Evolutionary conservation across 2,888 invertebrate species (phyloP).

Genomic region (Elgonia sp.): DNA sequence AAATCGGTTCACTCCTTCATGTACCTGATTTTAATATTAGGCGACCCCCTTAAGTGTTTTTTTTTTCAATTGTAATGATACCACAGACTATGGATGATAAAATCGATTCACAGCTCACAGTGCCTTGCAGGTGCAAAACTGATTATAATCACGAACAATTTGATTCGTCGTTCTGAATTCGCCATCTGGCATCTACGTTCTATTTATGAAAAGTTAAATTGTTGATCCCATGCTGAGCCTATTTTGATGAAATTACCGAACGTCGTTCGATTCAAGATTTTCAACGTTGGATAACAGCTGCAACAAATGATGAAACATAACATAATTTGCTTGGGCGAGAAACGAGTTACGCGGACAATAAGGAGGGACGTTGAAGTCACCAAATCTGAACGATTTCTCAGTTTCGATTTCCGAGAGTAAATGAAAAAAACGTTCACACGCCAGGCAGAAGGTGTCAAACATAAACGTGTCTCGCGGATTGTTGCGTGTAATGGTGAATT

Average conservation of each 20-base stretch:
- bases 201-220: constrained; percentile 52
- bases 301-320: constrained; percentile 36
- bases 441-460: constrained; percentile 74
- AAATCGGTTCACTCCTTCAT: no score
- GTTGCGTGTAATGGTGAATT: constrained; percentile 81
- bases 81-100: neutral
- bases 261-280: constrained; percentile 16
- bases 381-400: no score
- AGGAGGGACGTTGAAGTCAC: neutral
- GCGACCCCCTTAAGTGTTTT: no score
- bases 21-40: no score
- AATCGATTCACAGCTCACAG: constrained; percentile 22
- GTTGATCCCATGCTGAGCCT: constrained; percentile 61
- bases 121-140: constrained; percentile 45
- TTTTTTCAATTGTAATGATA: neutral
- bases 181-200: constrained; percentile 50
- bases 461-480: constrained; percentile 79
- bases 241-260: constrained; percentile 41
- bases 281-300: constrained; percentile 38
- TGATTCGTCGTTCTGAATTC: constrained; percentile 42
- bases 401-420: neutral
- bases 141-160: constrained; percentile 52
- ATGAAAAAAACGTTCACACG: constrained; percentile 79
- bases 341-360: neutral
- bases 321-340: neutral